Conservation (phyloP, 2,797 vertebrate species). For the Tapirus indicus region DNA sequence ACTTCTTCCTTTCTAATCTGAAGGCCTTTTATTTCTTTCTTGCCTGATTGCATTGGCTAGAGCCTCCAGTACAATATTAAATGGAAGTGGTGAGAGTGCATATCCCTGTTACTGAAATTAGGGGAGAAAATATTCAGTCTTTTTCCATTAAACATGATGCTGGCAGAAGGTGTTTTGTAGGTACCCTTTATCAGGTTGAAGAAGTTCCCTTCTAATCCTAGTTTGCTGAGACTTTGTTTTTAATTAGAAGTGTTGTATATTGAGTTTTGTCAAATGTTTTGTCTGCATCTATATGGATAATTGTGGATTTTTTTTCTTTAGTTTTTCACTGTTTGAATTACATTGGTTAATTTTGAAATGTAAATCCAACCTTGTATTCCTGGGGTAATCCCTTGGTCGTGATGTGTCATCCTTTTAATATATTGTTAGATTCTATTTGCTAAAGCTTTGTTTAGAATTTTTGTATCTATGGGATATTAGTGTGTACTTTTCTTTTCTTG, state of each 20-base stretch:
- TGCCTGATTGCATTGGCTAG: not conserved
- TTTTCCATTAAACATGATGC: not conserved
- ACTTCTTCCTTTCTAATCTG: not conserved
- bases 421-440: not conserved
- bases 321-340: conserved; percentile 12
- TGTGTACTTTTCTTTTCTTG: not conserved
- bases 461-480: not conserved
- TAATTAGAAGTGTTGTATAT: not conserved
- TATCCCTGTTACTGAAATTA: not conserved
- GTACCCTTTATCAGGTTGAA: not conserved
- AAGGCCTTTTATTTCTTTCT: not conserved
- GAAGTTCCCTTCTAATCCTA: not conserved
- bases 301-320: not conserved
- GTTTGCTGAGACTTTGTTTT: not conserved
- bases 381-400: not conserved
- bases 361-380: not conserved
- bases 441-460: not conserved
- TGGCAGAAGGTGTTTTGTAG: not conserved
- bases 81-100: not conserved
- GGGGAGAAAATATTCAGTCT: not conserved
- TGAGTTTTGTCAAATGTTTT: not conserved
- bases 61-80: not conserved
- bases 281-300: not conserved
- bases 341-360: not conserved
- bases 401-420: not conserved